Evolutionary conservation across 2,113 vertebrate species (phyloP).

Genomic region (Corvus moneduloides): DNA sequence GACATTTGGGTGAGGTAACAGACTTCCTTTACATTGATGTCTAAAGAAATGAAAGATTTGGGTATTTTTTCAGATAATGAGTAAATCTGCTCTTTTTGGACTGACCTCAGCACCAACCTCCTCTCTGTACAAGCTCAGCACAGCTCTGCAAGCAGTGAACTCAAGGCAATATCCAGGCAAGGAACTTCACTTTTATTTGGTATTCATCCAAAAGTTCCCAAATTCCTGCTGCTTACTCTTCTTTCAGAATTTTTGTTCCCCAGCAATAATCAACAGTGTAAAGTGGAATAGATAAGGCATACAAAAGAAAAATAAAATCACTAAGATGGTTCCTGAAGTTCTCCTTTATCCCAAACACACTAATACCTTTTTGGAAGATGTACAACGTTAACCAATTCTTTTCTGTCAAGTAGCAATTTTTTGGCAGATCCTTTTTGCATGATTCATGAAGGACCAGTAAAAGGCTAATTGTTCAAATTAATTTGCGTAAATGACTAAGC

Average conservation of each 20-base stretch:
- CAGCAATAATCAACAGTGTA: not conserved
- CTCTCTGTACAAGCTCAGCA: no score
- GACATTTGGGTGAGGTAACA: not conserved
- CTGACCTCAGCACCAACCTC: accelerated
- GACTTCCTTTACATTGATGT: not conserved
- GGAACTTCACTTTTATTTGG: not conserved
- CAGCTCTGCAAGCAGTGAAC: not conserved
- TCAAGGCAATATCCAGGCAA: not conserved
- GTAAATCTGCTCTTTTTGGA: not conserved
- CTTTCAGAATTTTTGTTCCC: not conserved
- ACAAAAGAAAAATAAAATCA: not conserved
- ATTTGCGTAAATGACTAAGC: slow-evolving; percentile 97
- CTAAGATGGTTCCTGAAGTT: not conserved
- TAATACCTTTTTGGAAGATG: slow-evolving; percentile 70
- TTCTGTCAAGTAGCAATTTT: slow-evolving; percentile 81
- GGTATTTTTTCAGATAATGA: not conserved
- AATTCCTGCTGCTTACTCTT: not conserved
- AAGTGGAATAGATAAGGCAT: not conserved
- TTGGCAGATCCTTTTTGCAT: slow-evolving; percentile 88
- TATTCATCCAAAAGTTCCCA: not conserved
- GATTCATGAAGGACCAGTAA: slow-evolving; percentile 94
- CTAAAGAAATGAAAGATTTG: not conserved
- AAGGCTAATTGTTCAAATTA: slow-evolving; percentile 99
- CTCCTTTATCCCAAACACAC: not conserved
- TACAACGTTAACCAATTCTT: slow-evolving; percentile 79